Conservation (phyloP, 2,113 vertebrate species). For the Centropristis striata region DNA sequence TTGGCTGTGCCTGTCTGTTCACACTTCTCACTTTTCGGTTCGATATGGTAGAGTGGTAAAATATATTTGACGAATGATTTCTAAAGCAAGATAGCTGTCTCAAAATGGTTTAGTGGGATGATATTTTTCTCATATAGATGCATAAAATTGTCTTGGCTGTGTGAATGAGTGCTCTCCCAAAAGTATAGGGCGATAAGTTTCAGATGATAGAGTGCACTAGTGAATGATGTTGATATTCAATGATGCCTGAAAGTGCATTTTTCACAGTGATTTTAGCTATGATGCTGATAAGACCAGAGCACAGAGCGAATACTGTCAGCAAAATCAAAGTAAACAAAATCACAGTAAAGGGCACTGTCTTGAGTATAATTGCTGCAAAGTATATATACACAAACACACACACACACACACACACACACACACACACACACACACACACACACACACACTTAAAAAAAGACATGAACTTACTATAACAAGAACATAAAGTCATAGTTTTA, state of each 20-base stretch:
- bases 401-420: background rate
- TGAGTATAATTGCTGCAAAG: conserved; percentile 3
- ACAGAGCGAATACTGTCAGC: conserved; percentile 31
- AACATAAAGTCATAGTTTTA: background rate
- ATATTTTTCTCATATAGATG: conserved; percentile 7
- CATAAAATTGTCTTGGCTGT: conserved; percentile 20
- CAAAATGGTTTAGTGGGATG: conserved; percentile 28
- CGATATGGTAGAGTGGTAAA: conserved; percentile 4
- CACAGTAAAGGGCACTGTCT: conserved; percentile 16
- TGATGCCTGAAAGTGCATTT: conserved; percentile 21
- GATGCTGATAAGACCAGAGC: conserved; percentile 20
- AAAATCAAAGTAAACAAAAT: conserved; percentile 37
- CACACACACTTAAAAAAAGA: background rate
- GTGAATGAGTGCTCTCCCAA: conserved; percentile 19
- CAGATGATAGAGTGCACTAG: conserved; percentile 15
- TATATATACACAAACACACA: background rate
- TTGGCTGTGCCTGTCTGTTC: background rate
- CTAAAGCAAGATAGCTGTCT: conserved; percentile 32
- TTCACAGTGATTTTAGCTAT: conserved; percentile 13
- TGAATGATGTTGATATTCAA: conserved; percentile 29
- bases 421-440: background rate
- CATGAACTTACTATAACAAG: background rate
- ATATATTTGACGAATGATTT: conserved; percentile 35
- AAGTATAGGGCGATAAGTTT: conserved; percentile 24
- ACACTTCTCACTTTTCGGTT: background rate